phyloP scores from a whole-genome alignment of 2,797 vertebrate genomes.

The Microctenopoma stevenorrisi region DNA sequence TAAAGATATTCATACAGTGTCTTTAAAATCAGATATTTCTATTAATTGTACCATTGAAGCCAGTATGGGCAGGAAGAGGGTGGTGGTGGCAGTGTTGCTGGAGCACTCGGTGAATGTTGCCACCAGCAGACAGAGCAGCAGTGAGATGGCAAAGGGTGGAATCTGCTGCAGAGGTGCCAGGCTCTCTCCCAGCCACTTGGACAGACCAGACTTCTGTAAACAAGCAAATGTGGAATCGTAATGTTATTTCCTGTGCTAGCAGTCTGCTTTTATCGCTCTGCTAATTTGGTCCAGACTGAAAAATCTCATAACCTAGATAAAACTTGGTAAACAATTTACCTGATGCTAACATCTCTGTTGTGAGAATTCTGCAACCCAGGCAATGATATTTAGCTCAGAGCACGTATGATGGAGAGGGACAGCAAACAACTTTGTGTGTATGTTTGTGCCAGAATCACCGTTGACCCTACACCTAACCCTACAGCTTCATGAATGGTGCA shows the following conservation, averaged over 20 bases:
- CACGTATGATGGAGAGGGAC: too few species aligned
- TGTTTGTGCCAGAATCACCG: too few species aligned
- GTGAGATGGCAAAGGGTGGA: conserved; percentile 81
- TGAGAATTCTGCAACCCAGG: too few species aligned
- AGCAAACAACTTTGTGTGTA: too few species aligned
- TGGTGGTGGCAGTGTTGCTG: conserved; percentile 95
- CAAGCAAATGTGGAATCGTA: not conserved
- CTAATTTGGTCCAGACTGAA: not conserved
- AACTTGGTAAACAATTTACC: too few species aligned
- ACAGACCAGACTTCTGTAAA: conserved; percentile 87
- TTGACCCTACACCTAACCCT: too few species aligned
- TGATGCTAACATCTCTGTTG: too few species aligned
- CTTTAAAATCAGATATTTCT: not conserved
- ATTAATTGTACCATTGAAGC: conserved; percentile 87
- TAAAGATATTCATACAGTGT: too few species aligned
- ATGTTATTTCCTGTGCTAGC: not conserved
- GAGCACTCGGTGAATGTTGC: conserved; percentile 93
- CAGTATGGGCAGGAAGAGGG: conserved; percentile 92
- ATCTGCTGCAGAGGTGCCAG: conserved; percentile 86
- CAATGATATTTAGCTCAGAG: too few species aligned
- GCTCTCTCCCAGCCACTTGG: conserved; percentile 85
- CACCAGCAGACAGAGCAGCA: conserved; percentile 86
- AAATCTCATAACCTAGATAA: not conserved
- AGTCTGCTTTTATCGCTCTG: not conserved
- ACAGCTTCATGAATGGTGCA: too few species aligned